Percentiles rank a stretch among this genome's conserved stretches.
These are phyloP conservation scores for Podiceps cristatus DNA, from an alignment of 2,113 vertebrate genomes.

Conservation along the genomic window DNA sequence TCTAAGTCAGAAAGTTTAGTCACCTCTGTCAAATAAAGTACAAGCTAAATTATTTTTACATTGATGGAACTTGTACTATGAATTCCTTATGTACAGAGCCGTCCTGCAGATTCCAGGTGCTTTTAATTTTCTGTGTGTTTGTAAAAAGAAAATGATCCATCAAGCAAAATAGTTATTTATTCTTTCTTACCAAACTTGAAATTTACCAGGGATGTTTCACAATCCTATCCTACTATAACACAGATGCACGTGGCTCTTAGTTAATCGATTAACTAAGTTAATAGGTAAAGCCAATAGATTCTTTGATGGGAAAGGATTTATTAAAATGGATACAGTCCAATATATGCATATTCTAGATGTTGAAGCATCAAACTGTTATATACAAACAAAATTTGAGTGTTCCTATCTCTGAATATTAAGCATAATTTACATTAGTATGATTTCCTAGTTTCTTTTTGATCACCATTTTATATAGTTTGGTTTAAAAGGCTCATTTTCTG, in stretches of 20 bases:
- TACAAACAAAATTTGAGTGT: background rate
- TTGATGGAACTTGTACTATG: background rate
- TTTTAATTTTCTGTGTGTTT: background rate
- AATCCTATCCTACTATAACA: background rate
- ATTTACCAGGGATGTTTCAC: background rate
- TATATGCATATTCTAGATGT: background rate
- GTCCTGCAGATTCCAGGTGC: slow-evolving; percentile 24
- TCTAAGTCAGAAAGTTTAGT: slow-evolving; percentile 44
- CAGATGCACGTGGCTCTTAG: background rate
- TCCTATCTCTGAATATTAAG: background rate
- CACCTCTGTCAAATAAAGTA: slow-evolving; percentile 46
- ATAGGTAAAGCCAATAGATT: background rate
- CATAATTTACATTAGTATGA: background rate
- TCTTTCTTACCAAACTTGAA: background rate
- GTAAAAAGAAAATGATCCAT: background rate
- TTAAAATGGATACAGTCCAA: background rate
- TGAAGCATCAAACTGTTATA: background rate
- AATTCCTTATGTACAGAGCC: background rate
- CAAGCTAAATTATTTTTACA: slow-evolving; percentile 26
- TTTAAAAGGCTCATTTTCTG: background rate
- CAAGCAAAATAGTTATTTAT: background rate
- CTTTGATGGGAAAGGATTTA: background rate
- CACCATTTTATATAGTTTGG: background rate
- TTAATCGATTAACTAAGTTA: background rate
- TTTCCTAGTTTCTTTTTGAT: background rate